A percentile compares a stretch with the other conserved stretches of the same genome.
These are phyloP conservation scores for Ciconia stormi DNA, from an alignment of 2,113 vertebrate genomes.

Conservation along the genomic window DNA sequence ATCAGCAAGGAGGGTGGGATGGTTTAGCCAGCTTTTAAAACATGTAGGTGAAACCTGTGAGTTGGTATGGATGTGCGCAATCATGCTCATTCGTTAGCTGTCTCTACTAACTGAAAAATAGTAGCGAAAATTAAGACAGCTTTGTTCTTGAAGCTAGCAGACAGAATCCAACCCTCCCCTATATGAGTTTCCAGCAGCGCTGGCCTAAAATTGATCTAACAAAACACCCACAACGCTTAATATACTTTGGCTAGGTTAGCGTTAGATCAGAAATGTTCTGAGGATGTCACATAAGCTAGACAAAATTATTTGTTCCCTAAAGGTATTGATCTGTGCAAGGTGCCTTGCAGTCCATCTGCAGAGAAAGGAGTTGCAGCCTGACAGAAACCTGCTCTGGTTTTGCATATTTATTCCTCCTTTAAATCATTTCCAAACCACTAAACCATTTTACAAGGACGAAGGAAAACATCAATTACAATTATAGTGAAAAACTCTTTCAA, in stretches of 20 bases:
- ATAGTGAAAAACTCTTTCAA: slow-evolving; percentile 22
- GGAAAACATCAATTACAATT: slow-evolving; percentile 65
- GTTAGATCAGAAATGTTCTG: background rate
- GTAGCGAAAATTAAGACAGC: background rate
- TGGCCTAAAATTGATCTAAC: background rate
- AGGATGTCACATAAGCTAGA: background rate
- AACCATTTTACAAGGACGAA: slow-evolving; percentile 65
- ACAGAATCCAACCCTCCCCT: background rate
- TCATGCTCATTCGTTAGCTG: background rate
- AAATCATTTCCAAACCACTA: slow-evolving; percentile 64
- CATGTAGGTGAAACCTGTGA: background rate
- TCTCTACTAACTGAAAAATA: background rate
- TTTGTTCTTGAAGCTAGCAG: background rate
- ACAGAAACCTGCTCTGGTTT: slow-evolving; percentile 20
- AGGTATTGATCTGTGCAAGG: background rate
- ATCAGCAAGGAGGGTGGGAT: background rate
- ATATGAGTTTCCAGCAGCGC: background rate
- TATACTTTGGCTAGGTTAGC: background rate
- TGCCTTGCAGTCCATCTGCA: background rate
- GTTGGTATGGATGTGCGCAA: background rate
- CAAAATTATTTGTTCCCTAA: background rate
- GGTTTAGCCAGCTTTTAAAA: background rate
- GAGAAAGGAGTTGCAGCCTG: background rate
- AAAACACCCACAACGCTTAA: background rate
- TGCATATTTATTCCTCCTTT: slow-evolving; percentile 53